Evolutionary conservation across 2,113 vertebrate species (phyloP).

Genomic region (Phrynosoma platyrhinos): DNA sequence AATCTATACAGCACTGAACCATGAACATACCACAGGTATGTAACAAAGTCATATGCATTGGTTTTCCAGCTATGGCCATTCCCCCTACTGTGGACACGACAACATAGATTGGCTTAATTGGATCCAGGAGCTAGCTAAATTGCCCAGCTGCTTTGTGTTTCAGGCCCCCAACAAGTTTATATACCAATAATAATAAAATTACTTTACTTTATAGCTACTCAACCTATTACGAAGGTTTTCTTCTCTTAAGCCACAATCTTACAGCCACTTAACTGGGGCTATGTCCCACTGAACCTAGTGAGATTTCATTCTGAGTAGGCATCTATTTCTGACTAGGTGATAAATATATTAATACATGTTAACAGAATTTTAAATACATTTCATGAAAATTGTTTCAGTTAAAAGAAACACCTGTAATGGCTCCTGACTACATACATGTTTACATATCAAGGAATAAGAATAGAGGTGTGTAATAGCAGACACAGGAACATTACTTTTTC

Average conservation of each 20-base stretch:
- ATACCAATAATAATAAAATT: slow-evolving; percentile 82
- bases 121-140: slow-evolving; percentile 83
- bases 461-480: slow-evolving; percentile 36
- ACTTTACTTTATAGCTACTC: slow-evolving; percentile 65
- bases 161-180: slow-evolving; percentile 77
- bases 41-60: slow-evolving; percentile 38
- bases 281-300: neutral
- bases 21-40: slow-evolving; percentile 76
- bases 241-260: slow-evolving; percentile 51
- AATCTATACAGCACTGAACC: slow-evolving; percentile 42
- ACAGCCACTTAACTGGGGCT: neutral
- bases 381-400: slow-evolving; percentile 45
- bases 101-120: slow-evolving; percentile 80
- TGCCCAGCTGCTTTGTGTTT: slow-evolving; percentile 77
- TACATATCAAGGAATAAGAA: slow-evolving; percentile 49
- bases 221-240: slow-evolving; percentile 57
- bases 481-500: neutral
- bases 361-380: neutral
- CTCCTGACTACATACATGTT: slow-evolving; percentile 1
- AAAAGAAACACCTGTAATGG: slow-evolving; percentile 34
- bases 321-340: too few species aligned
- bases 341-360: too few species aligned
- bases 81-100: slow-evolving; percentile 74
- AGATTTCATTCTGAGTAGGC: neutral
- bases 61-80: slow-evolving; percentile 67